These are phyloP conservation scores for Semnornis frantzii DNA, from an alignment of 2,113 vertebrate species.

Conservation along the genomic window DNA sequence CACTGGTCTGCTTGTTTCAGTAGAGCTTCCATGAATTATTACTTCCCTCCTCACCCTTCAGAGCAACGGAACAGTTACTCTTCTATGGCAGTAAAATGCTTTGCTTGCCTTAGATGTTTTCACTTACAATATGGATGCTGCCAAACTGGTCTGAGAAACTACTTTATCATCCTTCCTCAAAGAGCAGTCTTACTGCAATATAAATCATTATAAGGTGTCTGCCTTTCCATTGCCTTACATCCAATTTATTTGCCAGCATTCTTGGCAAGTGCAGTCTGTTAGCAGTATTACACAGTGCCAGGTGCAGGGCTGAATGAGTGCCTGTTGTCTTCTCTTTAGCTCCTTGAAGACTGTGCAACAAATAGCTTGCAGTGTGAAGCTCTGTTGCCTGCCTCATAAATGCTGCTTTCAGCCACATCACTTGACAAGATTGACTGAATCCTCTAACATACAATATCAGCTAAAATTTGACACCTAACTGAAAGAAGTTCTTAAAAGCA, in stretches of 20 bases:
- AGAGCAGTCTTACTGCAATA: neutral
- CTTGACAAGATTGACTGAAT: neutral
- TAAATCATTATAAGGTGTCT: neutral
- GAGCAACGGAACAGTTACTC: neutral
- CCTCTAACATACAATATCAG: neutral
- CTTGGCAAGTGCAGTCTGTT: neutral
- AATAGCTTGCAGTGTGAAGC: neutral
- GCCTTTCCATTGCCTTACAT: neutral
- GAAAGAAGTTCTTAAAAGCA: neutral
- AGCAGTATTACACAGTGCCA: neutral
- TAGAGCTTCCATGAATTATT: neutral
- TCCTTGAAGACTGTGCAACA: neutral
- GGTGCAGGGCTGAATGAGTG: neutral
- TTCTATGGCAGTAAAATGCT: neutral
- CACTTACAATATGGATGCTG: neutral
- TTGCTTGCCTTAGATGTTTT: constrained; percentile 10
- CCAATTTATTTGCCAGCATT: neutral
- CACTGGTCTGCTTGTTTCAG: neutral
- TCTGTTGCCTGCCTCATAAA: neutral
- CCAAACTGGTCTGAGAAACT: neutral
- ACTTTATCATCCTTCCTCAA: neutral
- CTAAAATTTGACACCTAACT: neutral
- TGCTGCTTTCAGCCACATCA: neutral
- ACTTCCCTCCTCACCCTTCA: neutral
- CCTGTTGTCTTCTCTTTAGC: neutral